These are phyloP conservation scores for Micronisus gabar DNA, from an alignment of 2,113 vertebrate species.

Conservation along the genomic window DNA sequence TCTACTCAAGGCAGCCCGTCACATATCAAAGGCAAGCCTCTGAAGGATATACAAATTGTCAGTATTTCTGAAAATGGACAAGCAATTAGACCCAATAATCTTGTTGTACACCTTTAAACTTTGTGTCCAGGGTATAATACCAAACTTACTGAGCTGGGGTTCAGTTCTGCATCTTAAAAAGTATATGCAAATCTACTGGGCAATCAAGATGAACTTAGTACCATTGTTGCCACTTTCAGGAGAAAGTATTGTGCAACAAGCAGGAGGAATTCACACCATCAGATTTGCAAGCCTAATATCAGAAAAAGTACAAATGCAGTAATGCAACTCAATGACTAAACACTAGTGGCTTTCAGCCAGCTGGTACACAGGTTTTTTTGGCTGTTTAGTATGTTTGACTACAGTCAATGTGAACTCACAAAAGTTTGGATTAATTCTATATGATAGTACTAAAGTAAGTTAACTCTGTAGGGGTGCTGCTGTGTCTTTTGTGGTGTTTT, in stretches of 20 bases:
- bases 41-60: neutral
- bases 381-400: neutral
- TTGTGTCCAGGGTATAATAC: neutral
- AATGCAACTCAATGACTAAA: neutral
- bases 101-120: neutral
- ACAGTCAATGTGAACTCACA: no score
- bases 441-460: neutral
- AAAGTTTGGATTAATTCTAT: neutral
- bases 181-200: neutral
- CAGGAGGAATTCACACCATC: neutral
- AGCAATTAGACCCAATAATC: neutral
- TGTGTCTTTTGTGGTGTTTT: neutral
- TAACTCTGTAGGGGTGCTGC: neutral
- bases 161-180: neutral
- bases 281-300: neutral
- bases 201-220: rapidly evolving
- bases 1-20: neutral
- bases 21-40: neutral
- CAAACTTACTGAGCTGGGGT: neutral
- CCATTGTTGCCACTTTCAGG: neutral
- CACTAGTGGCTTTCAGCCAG: neutral
- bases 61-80: neutral
- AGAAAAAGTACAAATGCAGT: neutral
- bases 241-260: neutral
- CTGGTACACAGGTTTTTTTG: neutral